phyloP scores from a whole-genome alignment of 2,113 vertebrate species.

The Callaeas wilsoni region DNA sequence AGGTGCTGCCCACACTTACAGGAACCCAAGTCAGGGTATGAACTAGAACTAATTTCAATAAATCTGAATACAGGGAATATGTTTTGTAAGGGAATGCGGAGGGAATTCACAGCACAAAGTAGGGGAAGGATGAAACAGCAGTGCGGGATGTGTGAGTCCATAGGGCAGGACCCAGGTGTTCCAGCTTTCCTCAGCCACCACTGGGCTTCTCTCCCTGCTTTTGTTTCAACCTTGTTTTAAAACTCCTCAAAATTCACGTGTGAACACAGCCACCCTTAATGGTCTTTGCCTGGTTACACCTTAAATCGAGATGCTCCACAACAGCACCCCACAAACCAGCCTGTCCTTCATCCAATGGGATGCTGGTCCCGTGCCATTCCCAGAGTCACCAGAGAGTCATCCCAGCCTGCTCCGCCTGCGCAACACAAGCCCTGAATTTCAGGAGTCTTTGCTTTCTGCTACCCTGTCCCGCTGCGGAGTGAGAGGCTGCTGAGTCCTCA shows the following conservation, averaged over 20 bases:
- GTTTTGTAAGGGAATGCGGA: background rate
- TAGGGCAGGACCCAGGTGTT: background rate
- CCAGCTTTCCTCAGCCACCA: background rate
- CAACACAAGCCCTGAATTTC: background rate
- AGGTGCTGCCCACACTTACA: background rate
- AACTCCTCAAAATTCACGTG: background rate
- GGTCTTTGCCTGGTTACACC: background rate
- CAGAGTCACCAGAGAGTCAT: background rate
- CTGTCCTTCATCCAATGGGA: fast-evolving
- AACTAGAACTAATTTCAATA: background rate
- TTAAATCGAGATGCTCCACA: background rate
- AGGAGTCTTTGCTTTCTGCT: background rate
- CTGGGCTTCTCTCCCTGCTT: background rate
- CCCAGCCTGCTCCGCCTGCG: background rate
- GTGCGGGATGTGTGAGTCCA: background rate
- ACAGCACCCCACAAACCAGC: background rate
- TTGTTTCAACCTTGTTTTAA: background rate
- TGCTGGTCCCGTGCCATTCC: background rate
- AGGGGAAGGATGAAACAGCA: background rate
- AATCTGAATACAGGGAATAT: background rate
- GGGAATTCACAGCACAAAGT: background rate
- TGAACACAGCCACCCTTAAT: background rate
- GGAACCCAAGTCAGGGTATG: background rate
- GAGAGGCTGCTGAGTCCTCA: background rate
- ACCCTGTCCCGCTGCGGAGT: background rate